Percentiles rank a stretch among this genome's conserved stretches.
phyloP scores from a whole-genome alignment of 2,797 vertebrate species.

The Choloepus didactylus region DNA sequence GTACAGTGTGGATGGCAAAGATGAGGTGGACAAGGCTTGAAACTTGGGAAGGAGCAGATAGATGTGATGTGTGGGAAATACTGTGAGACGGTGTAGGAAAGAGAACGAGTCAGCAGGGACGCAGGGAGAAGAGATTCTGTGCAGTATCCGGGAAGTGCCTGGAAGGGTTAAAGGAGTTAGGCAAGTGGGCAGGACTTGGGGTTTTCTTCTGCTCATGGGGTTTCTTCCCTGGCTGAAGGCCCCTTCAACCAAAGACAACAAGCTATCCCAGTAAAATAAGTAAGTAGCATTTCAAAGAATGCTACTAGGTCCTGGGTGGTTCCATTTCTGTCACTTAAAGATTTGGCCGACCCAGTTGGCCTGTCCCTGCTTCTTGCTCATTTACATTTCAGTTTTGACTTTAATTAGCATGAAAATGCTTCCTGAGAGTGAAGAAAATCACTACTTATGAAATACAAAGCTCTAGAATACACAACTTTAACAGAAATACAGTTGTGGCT shows the following conservation, averaged over 20 bases:
- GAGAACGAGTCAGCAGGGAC: accelerated
- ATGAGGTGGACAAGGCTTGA: neutral
- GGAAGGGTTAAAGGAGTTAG: neutral
- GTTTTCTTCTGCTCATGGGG: neutral
- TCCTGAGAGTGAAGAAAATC: neutral
- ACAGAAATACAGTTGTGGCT: neutral
- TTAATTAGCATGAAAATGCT: neutral
- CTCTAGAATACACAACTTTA: neutral
- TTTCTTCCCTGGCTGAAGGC: neutral
- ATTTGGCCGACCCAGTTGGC: neutral
- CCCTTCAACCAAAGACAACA: neutral
- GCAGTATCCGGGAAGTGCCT: neutral
- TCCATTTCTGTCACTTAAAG: neutral
- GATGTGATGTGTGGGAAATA: neutral
- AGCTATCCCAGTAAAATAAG: neutral
- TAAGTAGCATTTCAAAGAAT: neutral
- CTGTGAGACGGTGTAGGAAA: neutral
- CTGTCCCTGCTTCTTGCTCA: neutral
- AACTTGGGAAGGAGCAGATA: neutral
- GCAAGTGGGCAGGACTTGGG: neutral
- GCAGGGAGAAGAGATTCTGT: neutral
- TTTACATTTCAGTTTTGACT: neutral
- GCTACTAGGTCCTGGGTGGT: neutral
- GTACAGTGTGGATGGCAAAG: neutral
- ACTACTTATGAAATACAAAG: neutral